Percentiles rank a stretch among this genome's conserved stretches.
Conservation (phyloP, 1,140 invertebrate genomes). For the Conus betulinus region DNA sequence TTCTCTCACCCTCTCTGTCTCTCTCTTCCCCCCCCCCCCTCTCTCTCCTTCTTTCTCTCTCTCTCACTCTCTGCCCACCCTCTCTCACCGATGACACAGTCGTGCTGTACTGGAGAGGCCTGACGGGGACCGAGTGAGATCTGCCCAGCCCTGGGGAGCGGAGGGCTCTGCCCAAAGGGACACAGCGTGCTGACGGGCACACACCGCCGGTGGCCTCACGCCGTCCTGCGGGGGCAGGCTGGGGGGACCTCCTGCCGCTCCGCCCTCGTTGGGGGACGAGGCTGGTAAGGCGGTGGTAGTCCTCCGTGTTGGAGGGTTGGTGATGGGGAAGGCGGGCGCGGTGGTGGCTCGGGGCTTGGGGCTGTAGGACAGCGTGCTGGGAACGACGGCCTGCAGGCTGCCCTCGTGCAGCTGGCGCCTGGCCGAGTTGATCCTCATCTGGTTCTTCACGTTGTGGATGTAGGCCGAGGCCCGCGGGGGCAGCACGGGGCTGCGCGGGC, state of each 20-base stretch:
- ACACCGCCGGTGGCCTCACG: background rate
- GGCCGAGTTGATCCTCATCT: conserved; percentile 13
- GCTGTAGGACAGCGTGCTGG: background rate
- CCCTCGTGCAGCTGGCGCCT: background rate
- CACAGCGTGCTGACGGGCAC: background rate
- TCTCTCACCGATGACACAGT: conserved; percentile 16
- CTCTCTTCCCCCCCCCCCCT: no score
- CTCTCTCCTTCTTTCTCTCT: no score
- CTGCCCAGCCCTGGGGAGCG: background rate
- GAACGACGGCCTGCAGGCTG: background rate
- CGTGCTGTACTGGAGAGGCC: background rate
- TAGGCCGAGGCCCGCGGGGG: conserved; percentile 27
- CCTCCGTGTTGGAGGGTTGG: conserved; percentile 15
- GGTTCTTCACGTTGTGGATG: conserved; percentile 31
- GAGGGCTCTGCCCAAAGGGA: background rate
- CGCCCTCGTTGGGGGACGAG: background rate
- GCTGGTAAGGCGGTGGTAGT: background rate
- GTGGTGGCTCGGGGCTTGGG: conserved; percentile 19
- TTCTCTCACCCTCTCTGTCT: no score
- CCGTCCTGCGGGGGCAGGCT: background rate
- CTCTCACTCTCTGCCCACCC: no score
- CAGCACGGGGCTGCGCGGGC: background rate
- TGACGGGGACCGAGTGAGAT: background rate
- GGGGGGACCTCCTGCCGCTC: conserved; percentile 7
- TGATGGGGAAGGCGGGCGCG: conserved; percentile 22